phyloP scores from a whole-genome alignment of 2,113 vertebrate species.

The Acrocephalus kingi region DNA sequence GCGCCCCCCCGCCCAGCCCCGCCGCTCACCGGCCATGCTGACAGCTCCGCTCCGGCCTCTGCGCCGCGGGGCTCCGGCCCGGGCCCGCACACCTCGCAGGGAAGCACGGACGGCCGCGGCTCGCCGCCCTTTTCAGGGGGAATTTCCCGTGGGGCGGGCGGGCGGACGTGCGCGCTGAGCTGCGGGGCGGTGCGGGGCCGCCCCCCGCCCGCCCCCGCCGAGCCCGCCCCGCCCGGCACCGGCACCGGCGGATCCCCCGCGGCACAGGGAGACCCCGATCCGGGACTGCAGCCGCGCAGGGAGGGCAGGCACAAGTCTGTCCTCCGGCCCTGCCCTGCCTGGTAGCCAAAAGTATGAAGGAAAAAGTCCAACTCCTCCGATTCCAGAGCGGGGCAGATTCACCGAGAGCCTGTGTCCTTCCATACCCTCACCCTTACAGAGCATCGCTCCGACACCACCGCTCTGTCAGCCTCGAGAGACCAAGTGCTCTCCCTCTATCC shows the following conservation, averaged over 20 bases:
- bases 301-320: not conserved
- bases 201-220: not conserved
- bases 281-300: not conserved
- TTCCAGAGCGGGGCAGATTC: not conserved
- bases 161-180: not conserved
- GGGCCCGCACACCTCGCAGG: not conserved
- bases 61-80: not conserved
- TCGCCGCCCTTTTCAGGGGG: constrained; percentile 3
- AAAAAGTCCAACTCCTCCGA: not conserved
- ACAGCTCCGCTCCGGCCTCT: not conserved
- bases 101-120: not conserved
- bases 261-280: not conserved
- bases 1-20: not conserved
- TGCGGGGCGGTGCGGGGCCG: not conserved
- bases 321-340: not conserved
- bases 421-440: too few relatives aligned
- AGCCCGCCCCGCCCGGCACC: not conserved
- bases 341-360: not conserved
- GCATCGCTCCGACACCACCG: not conserved
- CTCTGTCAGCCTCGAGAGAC: not conserved
- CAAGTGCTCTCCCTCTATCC: fast-evolving
- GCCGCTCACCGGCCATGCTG: constrained; percentile 34
- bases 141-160: not conserved
- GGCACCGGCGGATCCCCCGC: not conserved
- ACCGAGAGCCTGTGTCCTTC: not conserved